Conservation (phyloP, 2,113 vertebrate species). For the Cyprinus carpio region DNA sequence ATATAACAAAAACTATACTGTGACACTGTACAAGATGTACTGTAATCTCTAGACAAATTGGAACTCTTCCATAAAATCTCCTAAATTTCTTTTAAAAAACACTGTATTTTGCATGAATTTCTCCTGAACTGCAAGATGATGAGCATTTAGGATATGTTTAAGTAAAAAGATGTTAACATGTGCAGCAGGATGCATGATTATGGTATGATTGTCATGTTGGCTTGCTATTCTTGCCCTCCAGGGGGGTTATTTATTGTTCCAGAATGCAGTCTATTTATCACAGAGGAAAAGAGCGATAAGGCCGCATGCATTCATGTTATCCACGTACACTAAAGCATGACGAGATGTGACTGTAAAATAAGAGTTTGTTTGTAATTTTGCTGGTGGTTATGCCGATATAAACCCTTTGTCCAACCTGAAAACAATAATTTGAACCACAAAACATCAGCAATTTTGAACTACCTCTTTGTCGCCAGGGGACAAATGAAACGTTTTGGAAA, state of each 20-base stretch:
- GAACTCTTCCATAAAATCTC: neutral
- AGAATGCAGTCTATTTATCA: constrained; percentile 16
- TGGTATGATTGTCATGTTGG: constrained; percentile 12
- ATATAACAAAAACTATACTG: neutral
- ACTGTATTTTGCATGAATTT: no score
- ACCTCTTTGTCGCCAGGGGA: constrained; percentile 28
- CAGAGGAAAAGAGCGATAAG: neutral
- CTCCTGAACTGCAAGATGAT: neutral
- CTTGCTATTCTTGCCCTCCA: constrained; percentile 19
- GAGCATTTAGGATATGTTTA: neutral
- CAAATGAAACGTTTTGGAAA: constrained; percentile 46
- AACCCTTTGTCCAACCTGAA: constrained; percentile 48
- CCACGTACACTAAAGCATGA: constrained; percentile 25
- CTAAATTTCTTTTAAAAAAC: neutral
- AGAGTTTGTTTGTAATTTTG: constrained; percentile 14
- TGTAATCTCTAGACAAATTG: neutral
- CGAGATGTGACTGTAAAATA: constrained; percentile 27
- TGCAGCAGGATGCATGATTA: neutral
- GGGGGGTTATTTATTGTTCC: constrained; percentile 1
- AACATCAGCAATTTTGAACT: constrained; percentile 36
- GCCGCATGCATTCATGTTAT: neutral
- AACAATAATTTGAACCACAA: constrained; percentile 41
- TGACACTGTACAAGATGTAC: neutral
- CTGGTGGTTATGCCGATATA: constrained; percentile 39
- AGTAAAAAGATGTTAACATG: neutral